phyloP scores from a whole-genome alignment of 2,113 vertebrate genomes.

The Orthochromis indermauri region DNA sequence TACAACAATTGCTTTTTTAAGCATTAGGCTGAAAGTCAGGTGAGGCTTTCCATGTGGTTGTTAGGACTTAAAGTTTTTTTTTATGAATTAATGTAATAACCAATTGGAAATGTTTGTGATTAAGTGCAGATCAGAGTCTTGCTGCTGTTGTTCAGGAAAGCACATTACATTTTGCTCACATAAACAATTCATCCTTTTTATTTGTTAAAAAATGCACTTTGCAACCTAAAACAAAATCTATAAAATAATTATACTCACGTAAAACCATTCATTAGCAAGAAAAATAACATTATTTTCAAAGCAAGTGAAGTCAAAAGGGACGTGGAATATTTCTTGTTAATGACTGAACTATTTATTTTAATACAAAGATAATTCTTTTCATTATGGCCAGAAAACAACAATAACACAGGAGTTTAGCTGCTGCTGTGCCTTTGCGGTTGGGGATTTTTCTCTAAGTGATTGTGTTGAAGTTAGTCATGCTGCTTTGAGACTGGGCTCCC shows the following conservation, averaged over 20 bases:
- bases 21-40: neutral
- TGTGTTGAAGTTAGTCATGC: slow-evolving; percentile 52
- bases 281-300: neutral
- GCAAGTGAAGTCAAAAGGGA: neutral
- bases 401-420: neutral
- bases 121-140: neutral
- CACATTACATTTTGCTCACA: neutral
- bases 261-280: neutral
- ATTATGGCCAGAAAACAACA: neutral
- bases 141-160: neutral
- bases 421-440: neutral
- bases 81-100: neutral
- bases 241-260: neutral
- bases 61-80: neutral
- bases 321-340: neutral
- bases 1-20: neutral
- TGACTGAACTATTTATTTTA: neutral
- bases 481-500: slow-evolving; percentile 46
- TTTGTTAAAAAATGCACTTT: neutral
- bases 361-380: neutral
- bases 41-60: neutral
- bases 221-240: neutral
- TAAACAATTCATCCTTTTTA: neutral
- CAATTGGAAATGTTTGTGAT: neutral
- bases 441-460: slow-evolving; percentile 19